Percentiles rank a stretch among this genome's conserved stretches.
These are phyloP conservation scores for Masnerella sp. DNA, from an alignment of 2,888 invertebrate species.

Conservation along the genomic window DNA sequence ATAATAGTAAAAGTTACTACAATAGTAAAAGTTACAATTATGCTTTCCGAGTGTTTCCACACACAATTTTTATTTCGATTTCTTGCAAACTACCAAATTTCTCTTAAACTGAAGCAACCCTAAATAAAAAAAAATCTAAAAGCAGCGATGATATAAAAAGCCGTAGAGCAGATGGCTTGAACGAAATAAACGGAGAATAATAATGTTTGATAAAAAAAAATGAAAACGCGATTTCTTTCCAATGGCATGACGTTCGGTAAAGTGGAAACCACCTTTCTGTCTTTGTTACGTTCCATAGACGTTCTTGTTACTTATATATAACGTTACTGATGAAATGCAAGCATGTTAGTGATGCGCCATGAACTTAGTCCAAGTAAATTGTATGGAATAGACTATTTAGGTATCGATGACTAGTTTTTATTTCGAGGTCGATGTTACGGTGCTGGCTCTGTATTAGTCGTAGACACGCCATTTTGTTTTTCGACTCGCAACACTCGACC, in stretches of 20 bases:
- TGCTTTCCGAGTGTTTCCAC: no score
- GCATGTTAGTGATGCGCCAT: conserved; percentile 62
- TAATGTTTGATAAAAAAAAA: neutral
- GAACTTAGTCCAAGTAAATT: conserved; percentile 57
- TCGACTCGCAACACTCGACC: neutral
- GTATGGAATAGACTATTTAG: conserved; percentile 57
- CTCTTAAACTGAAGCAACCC: neutral
- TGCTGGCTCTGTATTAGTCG: conserved; percentile 61
- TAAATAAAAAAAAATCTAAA: no score
- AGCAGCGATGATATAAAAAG: neutral
- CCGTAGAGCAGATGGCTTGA: neutral
- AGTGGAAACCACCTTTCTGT: conserved; percentile 39
- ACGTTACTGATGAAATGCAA: conserved; percentile 60
- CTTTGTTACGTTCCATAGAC: conserved; percentile 51
- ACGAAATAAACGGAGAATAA: neutral
- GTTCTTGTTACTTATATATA: conserved; percentile 52
- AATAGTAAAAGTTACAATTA: no score
- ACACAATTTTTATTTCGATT: neutral
- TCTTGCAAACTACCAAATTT: neutral
- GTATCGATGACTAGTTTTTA: conserved; percentile 55
- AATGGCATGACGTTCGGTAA: conserved; percentile 56
- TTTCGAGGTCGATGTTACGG: conserved; percentile 58
- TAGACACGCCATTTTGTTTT: conserved; percentile 48
- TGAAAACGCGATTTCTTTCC: conserved; percentile 24
- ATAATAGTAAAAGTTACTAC: no score